Evolutionary conservation across 1,140 invertebrate genomes (phyloP).

Genomic region (Gonioctena quinquepunctata): DNA sequence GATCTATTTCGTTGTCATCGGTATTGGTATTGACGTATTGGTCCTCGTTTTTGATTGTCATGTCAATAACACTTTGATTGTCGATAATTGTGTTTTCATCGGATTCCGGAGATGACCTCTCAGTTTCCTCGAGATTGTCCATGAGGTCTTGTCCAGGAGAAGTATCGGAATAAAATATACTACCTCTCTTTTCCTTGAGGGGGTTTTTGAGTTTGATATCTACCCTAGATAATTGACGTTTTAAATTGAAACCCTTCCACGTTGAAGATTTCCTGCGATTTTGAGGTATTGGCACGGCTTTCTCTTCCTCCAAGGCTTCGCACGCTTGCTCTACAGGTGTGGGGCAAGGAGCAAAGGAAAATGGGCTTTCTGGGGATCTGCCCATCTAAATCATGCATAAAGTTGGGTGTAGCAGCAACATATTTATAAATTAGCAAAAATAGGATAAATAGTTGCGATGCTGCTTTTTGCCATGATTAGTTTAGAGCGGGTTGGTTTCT

Average conservation of each 20-base stretch:
- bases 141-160: conserved; percentile 33
- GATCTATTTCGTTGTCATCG: conserved; percentile 43
- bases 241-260: conserved; percentile 76
- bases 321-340: conserved; percentile 52
- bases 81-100: conserved; percentile 48
- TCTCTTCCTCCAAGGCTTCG: conserved; percentile 46
- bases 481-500: not conserved
- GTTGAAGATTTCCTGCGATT: conserved; percentile 63
- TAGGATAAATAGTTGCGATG: conserved; percentile 1
- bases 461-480: not conserved
- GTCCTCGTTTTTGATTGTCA: conserved; percentile 35
- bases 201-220: conserved; percentile 76
- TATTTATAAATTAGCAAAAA: conserved; percentile 12
- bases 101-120: conserved; percentile 43
- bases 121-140: conserved; percentile 39
- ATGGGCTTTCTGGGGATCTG: conserved; percentile 51
- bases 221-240: conserved; percentile 78
- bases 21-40: conserved; percentile 17
- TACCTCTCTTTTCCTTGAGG: conserved; percentile 50
- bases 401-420: conserved; percentile 11
- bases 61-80: conserved; percentile 32
- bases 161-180: conserved; percentile 50
- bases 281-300: conserved; percentile 39
- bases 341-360: conserved; percentile 48
- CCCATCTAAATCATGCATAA: conserved; percentile 45